Conservation (phyloP, 1,140 invertebrate species). For the Euglossa dilemma region DNA sequence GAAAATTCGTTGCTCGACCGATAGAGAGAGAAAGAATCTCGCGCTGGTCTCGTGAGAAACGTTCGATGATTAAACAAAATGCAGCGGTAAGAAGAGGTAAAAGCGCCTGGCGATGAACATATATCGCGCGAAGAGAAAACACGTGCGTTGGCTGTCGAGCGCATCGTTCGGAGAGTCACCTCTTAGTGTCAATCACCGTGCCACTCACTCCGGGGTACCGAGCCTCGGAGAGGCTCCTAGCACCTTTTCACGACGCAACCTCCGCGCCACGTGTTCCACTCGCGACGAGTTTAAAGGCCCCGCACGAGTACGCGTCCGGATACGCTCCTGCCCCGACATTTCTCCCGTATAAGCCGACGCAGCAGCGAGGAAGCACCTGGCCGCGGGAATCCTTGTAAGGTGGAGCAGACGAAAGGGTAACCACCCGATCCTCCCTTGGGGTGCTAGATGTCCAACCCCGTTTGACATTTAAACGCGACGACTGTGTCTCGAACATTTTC, state of each 20-base stretch:
- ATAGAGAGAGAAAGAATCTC: background rate
- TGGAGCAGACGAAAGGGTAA: background rate
- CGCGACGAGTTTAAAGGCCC: background rate
- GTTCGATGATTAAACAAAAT: slow-evolving; percentile 1
- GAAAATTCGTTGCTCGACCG: background rate
- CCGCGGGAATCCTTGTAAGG: background rate
- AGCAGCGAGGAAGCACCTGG: background rate
- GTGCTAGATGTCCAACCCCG: background rate
- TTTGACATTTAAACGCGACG: background rate
- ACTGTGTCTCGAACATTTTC: too few species aligned
- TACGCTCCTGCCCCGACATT: background rate
- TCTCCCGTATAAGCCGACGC: slow-evolving; percentile 12
- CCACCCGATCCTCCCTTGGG: background rate
- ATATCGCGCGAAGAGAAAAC: slow-evolving; percentile 35
- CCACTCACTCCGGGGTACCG: slow-evolving; percentile 5
- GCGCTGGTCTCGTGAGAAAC: background rate
- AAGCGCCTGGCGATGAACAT: slow-evolving; percentile 32
- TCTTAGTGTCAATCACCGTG: slow-evolving; percentile 43
- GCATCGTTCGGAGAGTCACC: slow-evolving; percentile 38
- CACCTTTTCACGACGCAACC: slow-evolving; percentile 24
- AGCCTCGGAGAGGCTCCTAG: slow-evolving; percentile 13
- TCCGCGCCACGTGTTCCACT: background rate
- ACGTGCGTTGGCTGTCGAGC: background rate
- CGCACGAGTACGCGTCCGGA: background rate
- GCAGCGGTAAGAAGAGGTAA: slow-evolving; percentile 18